These are phyloP conservation scores for Chiloscyllium punctatum DNA, from an alignment of 2,797 vertebrate species.

Conservation along the genomic window DNA sequence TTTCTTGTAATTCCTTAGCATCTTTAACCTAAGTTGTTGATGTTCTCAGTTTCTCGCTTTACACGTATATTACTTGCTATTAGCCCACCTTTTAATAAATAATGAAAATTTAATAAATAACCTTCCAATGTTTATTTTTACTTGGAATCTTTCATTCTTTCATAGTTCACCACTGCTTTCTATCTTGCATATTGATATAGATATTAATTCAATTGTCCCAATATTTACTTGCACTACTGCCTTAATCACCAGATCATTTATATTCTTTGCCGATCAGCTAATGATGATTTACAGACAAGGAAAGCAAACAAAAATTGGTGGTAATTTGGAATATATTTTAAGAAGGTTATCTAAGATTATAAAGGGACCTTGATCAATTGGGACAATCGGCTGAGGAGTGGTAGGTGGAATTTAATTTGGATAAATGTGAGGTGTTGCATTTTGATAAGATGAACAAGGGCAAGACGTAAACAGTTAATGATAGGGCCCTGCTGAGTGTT, in stretches of 20 bases:
- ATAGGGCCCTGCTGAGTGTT: too few relatives aligned
- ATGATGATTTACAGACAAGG: neutral
- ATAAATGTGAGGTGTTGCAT: too few relatives aligned
- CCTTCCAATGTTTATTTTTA: neutral
- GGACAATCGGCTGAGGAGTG: too few relatives aligned
- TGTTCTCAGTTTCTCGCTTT: neutral
- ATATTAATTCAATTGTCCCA: neutral
- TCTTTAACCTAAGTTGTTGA: neutral
- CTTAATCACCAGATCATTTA: neutral
- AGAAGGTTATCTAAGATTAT: neutral
- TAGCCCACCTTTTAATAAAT: neutral
- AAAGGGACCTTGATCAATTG: too few relatives aligned
- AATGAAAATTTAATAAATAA: neutral
- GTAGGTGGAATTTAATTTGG: too few relatives aligned
- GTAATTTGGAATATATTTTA: neutral
- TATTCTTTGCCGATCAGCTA: neutral
- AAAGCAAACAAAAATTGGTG: neutral
- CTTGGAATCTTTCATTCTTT: neutral
- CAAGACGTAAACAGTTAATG: too few relatives aligned
- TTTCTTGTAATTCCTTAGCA: neutral
- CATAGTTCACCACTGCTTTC: neutral
- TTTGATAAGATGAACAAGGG: too few relatives aligned
- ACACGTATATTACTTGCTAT: neutral
- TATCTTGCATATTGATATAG: neutral
- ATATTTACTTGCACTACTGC: neutral